Evolutionary conservation across 2,888 invertebrate genomes (phyloP), one percentile per base, ranked within the genome.

Genomic region (Xestoiulus laeticollis): DNA sequence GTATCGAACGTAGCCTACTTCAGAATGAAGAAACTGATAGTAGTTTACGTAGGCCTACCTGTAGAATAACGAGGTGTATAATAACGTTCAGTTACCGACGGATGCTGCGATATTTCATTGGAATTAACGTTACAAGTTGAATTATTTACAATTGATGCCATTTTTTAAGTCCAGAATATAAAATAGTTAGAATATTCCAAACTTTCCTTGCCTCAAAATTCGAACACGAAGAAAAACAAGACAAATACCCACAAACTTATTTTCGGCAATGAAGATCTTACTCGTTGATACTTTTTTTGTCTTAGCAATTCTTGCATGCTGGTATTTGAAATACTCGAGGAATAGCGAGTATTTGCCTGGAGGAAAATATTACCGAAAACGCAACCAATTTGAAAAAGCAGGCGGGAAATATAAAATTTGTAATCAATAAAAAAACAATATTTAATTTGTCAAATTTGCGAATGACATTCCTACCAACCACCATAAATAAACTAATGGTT

Each of bases 41-140:
- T 5, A n/a, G n/a, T 1, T 26, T 22, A 26, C 26, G 26, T 68
- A 68, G 3, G 38, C 44, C 10, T 53, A 85, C 88, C 85, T 59
- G 68, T 38, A 33, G 26, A 22, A 33, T 88, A 88, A 30, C 85
- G 43, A 48, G 14, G 59, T 1, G 68, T 85, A 53, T 85, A 88
- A 38, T 88, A 88, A 26, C 88, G 85, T 32, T 88, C 88, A 33
- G 88, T 88, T 12, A 88, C 88, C n/a, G 85, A 53, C n/a, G 68
- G 88, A 86, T 84, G n/a, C n/a, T n/a, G 32, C 6, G 68, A 26
- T 68, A 68, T 4, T 8, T 22, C 22, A 68, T 68, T 12, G 22
- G 26, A 68, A 26, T 26, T 12, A 1, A 68, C 2, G 22, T 26
- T 22, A n/a, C 68, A 68, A 26, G 8, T 26, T 0, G 4, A 22